Percentiles rank a stretch among this genome's conserved stretches.
phyloP scores from a whole-genome alignment of 1,140 invertebrate genomes.

The Onthophagus taurus region DNA sequence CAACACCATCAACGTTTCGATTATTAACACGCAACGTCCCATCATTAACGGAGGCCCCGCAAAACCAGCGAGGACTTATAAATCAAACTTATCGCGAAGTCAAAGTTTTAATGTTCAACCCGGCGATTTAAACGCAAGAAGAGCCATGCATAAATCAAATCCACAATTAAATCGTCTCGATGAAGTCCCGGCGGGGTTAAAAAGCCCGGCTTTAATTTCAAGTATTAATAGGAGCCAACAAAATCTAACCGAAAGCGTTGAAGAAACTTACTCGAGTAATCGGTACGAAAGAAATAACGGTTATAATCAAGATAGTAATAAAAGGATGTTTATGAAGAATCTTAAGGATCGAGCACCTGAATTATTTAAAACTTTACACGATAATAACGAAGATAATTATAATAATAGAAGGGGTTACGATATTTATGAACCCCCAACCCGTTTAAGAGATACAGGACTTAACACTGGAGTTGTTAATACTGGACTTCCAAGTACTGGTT shows the following conservation, averaged over 20 bases:
- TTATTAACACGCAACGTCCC: slow-evolving; percentile 47
- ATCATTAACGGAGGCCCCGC: slow-evolving; percentile 46
- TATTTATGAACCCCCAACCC: slow-evolving; percentile 34
- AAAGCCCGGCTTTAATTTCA: slow-evolving; percentile 74
- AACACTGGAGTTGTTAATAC: too few relatives aligned
- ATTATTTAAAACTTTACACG: slow-evolving; percentile 59
- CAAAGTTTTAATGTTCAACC: slow-evolving; percentile 70
- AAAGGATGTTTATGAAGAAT: slow-evolving; percentile 59
- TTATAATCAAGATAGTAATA: slow-evolving; percentile 48
- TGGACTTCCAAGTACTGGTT: slow-evolving; percentile 19
- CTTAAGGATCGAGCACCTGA: slow-evolving; percentile 64
- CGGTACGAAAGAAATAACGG: slow-evolving; percentile 46
- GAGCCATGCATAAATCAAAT: slow-evolving; percentile 59
- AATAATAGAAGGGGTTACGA: slow-evolving; percentile 19
- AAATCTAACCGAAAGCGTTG: slow-evolving; percentile 50
- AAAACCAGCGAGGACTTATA: slow-evolving; percentile 66
- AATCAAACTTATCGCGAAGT: slow-evolving; percentile 61
- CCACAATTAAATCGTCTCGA: slow-evolving; percentile 59
- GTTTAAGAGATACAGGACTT: slow-evolving; percentile 27
- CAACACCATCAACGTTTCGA: slow-evolving; percentile 66
- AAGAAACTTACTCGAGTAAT: slow-evolving; percentile 41
- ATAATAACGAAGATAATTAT: slow-evolving; percentile 42
- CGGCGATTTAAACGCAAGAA: background rate
- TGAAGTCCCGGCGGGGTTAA: slow-evolving; percentile 61
- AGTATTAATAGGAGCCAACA: slow-evolving; percentile 72